Evolutionary conservation across 2,888 invertebrate genomes (phyloP).

Genomic region (Seira sanloemensis): DNA sequence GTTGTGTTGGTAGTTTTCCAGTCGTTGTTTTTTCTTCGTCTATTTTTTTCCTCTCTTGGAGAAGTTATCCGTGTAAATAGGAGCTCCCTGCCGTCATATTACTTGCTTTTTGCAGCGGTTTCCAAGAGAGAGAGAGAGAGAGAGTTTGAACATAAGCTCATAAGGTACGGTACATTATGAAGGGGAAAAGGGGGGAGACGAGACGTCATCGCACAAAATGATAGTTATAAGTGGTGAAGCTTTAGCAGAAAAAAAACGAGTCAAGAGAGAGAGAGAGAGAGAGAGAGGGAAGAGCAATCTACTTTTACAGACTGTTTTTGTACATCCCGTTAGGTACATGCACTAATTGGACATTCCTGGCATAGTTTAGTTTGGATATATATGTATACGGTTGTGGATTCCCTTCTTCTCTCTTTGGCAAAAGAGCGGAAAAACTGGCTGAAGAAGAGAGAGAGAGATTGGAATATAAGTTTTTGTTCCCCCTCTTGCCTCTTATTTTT

Average conservation of each 20-base stretch:
- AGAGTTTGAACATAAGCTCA: constrained; percentile 24
- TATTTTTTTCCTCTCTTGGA: neutral
- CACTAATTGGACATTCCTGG: constrained; percentile 98
- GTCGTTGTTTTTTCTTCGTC: constrained; percentile 15
- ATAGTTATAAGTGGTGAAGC: constrained; percentile 57
- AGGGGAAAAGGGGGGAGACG: constrained; percentile 54
- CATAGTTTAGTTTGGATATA: constrained; percentile 83
- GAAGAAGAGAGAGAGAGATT: constrained; percentile 42
- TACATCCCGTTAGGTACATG: constrained; percentile 79
- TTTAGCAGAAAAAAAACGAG: neutral
- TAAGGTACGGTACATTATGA: constrained; percentile 55
- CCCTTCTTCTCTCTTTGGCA: constrained; percentile 64
- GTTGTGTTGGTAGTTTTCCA: constrained; percentile 17
- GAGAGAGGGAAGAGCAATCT: constrained; percentile 56
- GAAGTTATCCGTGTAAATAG: constrained; percentile 19
- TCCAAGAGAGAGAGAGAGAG: neutral
- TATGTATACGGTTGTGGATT: constrained; percentile 71
- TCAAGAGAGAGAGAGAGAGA: neutral
- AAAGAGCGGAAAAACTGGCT: constrained; percentile 14
- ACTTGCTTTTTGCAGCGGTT: constrained; percentile 18
- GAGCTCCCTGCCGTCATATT: constrained; percentile 19
- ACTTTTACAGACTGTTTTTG: constrained; percentile 74
- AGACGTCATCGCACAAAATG: constrained; percentile 62
- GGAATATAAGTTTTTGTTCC: constrained; percentile 48
- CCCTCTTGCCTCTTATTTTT: constrained; percentile 38